Percentiles rank a stretch among this genome's conserved stretches.
phyloP scores from a whole-genome alignment of 2,888 invertebrate species.

The Phaedon cochleariae region DNA sequence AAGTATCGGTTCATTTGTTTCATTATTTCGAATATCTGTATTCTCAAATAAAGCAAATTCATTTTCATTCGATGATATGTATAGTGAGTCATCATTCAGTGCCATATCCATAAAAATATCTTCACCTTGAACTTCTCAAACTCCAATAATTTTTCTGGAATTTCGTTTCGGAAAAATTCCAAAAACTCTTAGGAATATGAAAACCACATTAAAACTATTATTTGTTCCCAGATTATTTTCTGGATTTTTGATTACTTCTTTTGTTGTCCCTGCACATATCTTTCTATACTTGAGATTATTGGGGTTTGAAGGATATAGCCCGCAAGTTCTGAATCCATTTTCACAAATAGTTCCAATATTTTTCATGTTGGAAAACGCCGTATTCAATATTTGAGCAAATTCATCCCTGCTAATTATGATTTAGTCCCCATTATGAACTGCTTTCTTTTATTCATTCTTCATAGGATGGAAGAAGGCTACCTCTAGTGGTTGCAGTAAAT shows the following conservation, averaged over 20 bases:
- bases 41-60: neutral
- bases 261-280: too few species aligned
- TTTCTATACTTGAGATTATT: too few species aligned
- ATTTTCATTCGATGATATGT: neutral
- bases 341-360: neutral
- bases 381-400: neutral
- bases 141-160: too few species aligned
- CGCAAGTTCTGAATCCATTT: neutral
- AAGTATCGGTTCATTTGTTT: neutral
- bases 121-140: too few species aligned
- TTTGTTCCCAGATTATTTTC: too few species aligned
- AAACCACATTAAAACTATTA: too few species aligned
- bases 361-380: neutral
- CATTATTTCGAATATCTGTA: neutral
- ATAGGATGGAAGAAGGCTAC: constrained; percentile 12
- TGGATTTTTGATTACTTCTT: too few species aligned
- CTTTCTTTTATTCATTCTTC: constrained; percentile 16
- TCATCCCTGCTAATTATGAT: neutral
- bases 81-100: neutral
- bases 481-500: constrained; percentile 13
- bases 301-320: neutral
- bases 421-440: constrained; percentile 4
- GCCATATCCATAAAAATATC: neutral
- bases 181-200: too few species aligned
- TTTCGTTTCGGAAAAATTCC: too few species aligned